Evolutionary conservation across 2,888 invertebrate species (phyloP), one percentile per base, ranked within the genome.

Genomic region (Drosophila kokeensis): DNA sequence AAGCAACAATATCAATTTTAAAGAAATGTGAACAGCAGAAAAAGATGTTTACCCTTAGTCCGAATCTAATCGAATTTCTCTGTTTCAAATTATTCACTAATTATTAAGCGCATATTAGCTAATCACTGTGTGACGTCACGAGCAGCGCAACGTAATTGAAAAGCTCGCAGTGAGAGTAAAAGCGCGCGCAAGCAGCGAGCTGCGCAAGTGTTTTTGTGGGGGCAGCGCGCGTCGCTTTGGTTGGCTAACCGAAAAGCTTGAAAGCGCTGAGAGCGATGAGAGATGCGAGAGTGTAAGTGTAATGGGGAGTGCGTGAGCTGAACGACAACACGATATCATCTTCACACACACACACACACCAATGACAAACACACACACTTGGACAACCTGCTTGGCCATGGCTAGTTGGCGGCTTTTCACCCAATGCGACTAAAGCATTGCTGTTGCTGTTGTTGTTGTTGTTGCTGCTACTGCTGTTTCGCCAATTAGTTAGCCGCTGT

Each of bases 401-500:
- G 77, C 74, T 74, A 71, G 78, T 78, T 80, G 77, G 60, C 69
- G 77, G 69, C 79, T 66, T 79, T 79, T 79, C 79, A 78, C 75
- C 78, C 78, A 78, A 78, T 78, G 71, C 71, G 68, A 60, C 78
- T 64, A 68, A 83, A 48, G 55, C 78, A 78, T 79, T 79, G 75
- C 72, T 72, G 65, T 58, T 70, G 53, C 18, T n/a, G 66, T 13
- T 58, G 66, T 38, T 68, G 59, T 60, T 69, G 62, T 13, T 61
- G 62, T 21, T 71, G 15, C 40, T 74, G 72, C 24, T 81, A 76
- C 49, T 75, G 85, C 65, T 71, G 76, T 76, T 73, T 80, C 69
- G 86, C 85, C 85, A 85, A 85, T 85, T 85, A 85, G 85, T 85
- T 88, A 86, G 85, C 60, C 73, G 79, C 81, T 83, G 65, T 82